Evolutionary conservation across 2,113 vertebrate species (phyloP).

Genomic region (Empidonax alnorum): DNA sequence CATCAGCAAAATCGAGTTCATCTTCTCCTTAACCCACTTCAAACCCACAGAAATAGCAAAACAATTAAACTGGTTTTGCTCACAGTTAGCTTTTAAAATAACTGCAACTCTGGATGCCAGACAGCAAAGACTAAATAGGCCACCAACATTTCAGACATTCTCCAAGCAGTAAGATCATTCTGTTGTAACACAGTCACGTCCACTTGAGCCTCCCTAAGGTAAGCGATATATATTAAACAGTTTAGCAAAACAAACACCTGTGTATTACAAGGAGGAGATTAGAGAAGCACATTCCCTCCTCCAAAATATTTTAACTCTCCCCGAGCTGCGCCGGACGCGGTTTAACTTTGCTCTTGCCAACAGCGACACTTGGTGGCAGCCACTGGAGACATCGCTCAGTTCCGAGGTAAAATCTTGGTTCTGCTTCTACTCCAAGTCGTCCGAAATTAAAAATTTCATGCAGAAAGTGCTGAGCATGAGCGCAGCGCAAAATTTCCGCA

Average conservation of each 20-base stretch:
- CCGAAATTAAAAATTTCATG: not conserved
- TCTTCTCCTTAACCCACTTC: not conserved
- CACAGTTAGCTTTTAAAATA: not conserved
- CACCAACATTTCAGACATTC: not conserved
- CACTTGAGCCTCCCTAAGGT: not conserved
- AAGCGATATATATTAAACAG: rapidly evolving
- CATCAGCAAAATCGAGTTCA: not conserved
- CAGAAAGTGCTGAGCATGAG: not conserved
- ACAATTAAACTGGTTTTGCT: not conserved
- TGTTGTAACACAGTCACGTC: not conserved
- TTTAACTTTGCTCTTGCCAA: slow-evolving; percentile 78
- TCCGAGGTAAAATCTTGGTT: not conserved
- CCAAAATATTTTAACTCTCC: not conserved
- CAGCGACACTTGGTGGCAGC: slow-evolving; percentile 71
- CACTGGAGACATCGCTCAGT: not conserved
- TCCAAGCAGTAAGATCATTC: not conserved
- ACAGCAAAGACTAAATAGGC: not conserved
- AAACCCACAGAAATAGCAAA: not conserved
- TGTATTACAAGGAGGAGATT: not conserved
- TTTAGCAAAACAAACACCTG: not conserved
- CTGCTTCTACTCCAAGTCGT: not conserved
- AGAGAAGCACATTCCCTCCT: not conserved
- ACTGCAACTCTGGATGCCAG: not conserved
- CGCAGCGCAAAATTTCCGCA: not conserved
- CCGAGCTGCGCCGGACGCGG: not conserved